Conservation (phyloP, 2,113 vertebrate species). For the Acrocephalus kingi region DNA sequence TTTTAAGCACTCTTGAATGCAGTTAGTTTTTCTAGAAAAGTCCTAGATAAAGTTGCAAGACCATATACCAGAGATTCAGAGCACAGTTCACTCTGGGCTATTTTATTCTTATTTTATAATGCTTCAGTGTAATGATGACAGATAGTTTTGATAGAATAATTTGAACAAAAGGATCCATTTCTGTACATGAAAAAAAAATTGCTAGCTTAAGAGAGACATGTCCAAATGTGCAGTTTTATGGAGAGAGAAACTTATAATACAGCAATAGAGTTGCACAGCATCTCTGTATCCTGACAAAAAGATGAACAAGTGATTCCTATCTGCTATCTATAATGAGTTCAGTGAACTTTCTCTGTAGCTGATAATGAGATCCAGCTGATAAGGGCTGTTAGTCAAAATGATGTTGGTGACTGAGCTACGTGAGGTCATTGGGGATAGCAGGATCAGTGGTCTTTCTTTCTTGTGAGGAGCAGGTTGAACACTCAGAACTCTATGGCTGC, state of each 20-base stretch:
- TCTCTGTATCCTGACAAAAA: not conserved
- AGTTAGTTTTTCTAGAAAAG: not conserved
- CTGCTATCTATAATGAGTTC: not conserved
- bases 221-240: not conserved
- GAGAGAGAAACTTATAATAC: not conserved
- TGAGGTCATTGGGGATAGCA: not conserved
- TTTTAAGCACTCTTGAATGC: not conserved
- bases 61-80: not conserved
- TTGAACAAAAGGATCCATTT: not conserved
- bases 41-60: not conserved
- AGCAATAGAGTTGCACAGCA: not conserved
- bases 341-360: not conserved
- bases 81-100: not conserved
- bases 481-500: not conserved
- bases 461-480: not conserved
- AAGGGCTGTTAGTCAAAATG: not conserved
- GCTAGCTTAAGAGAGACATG: not conserved
- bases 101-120: not conserved
- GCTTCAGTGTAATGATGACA: not conserved
- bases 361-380: not conserved
- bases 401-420: not conserved
- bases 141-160: not conserved
- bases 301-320: not conserved
- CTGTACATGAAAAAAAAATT: not conserved
- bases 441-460: not conserved